Evolutionary conservation across 2,113 vertebrate species (phyloP), one percentile per base, ranked within the genome.

Genomic region (Poecilia latipinna): DNA sequence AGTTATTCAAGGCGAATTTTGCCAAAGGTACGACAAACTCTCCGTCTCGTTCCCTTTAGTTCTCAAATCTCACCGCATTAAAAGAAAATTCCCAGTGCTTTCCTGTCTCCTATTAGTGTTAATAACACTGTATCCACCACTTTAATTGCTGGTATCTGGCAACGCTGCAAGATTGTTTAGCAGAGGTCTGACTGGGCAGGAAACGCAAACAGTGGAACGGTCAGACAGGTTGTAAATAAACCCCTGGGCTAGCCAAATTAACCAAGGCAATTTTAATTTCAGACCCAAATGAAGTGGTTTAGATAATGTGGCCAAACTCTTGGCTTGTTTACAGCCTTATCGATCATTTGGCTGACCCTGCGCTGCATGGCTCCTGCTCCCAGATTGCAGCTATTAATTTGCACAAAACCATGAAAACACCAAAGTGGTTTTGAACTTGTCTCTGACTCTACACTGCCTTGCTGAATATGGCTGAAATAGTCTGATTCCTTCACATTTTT

Each of bases 1-100:
- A 92, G 94, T 93, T 91, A 91, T 92, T 94, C 94, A 91, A 95
- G 93, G 91, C 94, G 95, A 95, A 79, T 90, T 28, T n/a, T 75
- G 39, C 83, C 61, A 79, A 84, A 89, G 85, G 83, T 89, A 61
- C 24, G 24, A 75, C 54, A 76, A 72, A 80, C 51, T 17, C 24
- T 82, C 10, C 10, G 67, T 74, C 31, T 76, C 65, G 67, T 32
- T 61, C 37, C 70, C 19, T 44, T 12, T 78, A 70, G 65, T 1
- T 48, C 44, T 48, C 44, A 48, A 72, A 66, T 48, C 37, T 31
- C 28, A 63, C 24, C 19, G 31, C 63, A 29, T 48, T 61, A 28
- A 44, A 67, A 70, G 63, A 1, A 61, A 72, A 66, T 60, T 13
- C 19, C 77, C 69, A n/a, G 19, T 5, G 5, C 8, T 35, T 62